Evolutionary conservation across 2,888 invertebrate species (phyloP), one percentile per base, ranked within the genome.

Genomic region (Cryptophagus acutangulus): DNA sequence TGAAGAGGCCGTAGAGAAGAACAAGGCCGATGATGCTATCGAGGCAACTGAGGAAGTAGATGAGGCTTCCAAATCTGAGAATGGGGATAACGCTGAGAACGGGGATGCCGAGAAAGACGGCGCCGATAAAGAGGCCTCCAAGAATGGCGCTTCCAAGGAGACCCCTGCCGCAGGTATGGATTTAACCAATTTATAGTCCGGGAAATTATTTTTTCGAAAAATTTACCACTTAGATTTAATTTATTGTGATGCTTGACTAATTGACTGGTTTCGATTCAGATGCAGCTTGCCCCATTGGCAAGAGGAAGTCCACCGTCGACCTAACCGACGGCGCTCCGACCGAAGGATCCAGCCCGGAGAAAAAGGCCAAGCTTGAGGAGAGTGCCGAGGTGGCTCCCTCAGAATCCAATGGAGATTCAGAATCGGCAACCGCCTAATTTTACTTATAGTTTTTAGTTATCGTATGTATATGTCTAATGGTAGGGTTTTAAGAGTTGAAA

Each of bases 291-390:
- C 75, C 79, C 63, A 82, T 83, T 70, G n/a, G n/a, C n/a, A 81
- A 84, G 75, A 84, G 83, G 77, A 83, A 84, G 38, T 74, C 74
- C 13, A 72, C 76, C 8, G 74, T 71, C 2, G 77, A 73, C 36
- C 78, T 76, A 33, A 70, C 71, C 6, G 65, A 71, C 13, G 69
- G 67, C 30, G 62, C 54, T 24, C 54, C 61, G 38, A 58, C 64
- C 5, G 64, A 65, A 17, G 81, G 77, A 52, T 76, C 74, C 33
- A 78, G 80, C 43, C 82, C 83, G 5, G 84, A 84, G 61, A 84
- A 84, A 70, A 84, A 84, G 61, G 77, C 81, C 49, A 84, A 82
- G 71, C 72, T 82, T 39, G 78, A 75, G 9, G 82, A 82, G 33
- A 67, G 74, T 5, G 75, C 75, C 9, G 81, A 81, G 57, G 69